Base-by-base conservation (phyloP, 2,113 vertebrate genomes). In the Panthera tigris region DNA sequence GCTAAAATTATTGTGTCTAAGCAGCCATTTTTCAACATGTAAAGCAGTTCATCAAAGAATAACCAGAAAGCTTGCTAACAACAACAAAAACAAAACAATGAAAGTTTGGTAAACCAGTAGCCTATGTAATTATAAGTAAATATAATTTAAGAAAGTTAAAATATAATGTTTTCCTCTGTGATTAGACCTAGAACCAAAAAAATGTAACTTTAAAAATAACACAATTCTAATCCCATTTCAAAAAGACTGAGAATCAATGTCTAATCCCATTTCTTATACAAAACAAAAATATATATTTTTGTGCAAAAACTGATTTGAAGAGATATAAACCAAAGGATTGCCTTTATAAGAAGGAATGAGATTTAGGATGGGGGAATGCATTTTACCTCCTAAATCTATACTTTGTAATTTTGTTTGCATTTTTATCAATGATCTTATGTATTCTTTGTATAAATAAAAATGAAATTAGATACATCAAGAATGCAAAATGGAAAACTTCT, bases 391-490 rank as follows among this genome's bases (percentile, higher is more conserved):
- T 81, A n/a, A 71, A 82, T 13, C 29, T 95, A 48, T n/a, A 85
- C 66, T 48, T 71, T 81, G 4, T 48, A 73, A 89, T 68, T 45
- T 79, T 50, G 36, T 91, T 97, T 91, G 23, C 5, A 83, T 61
- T 96, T 95, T 89, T 89, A 78, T 79, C 48, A 82, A 89, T 69
- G 81, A 86, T 16, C 48, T 7, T 81, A 89, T 80, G 6, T 7
- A 83, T 61, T 33, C 57, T 85, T 89, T 79, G 55, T 74, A 48
- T 87, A 66, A 95, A 85, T 69, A 86, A 78, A 96, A 91, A 79
- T 85, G 31, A 83, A 41, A 81, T 61, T 68, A 78, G 12, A 18
- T 39, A 45, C 15, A 96, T 2, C 33, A 71, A 41, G 31, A 65
- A 91, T 52, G 8, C 94, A 94, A 96, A 86, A 50, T 66, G n/a